phyloP scores from a whole-genome alignment of 2,888 invertebrate genomes.

The Meghimatium bilineatum region DNA sequence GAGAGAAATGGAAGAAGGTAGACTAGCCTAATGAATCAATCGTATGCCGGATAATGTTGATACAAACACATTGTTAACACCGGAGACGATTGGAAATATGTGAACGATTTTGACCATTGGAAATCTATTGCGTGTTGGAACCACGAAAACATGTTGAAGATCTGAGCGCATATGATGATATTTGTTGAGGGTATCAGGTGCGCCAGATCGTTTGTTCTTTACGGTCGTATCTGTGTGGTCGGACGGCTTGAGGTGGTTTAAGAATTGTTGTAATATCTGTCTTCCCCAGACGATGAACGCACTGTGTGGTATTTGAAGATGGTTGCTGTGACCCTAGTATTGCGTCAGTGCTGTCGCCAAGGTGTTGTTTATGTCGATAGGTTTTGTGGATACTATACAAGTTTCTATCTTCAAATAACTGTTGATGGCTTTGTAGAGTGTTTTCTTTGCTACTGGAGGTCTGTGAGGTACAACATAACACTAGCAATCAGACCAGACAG shows the following conservation, averaged over 20 bases:
- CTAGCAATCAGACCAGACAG: too few species aligned
- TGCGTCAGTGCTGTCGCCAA: conserved; percentile 13
- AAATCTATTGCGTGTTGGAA: too few species aligned
- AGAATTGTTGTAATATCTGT: conserved; percentile 19
- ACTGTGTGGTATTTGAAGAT: conserved; percentile 12
- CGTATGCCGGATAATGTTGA: too few species aligned
- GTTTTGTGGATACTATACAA: not conserved
- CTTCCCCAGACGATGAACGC: not conserved
- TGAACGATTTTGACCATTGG: too few species aligned
- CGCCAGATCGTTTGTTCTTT: conserved; percentile 15
- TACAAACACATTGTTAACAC: too few species aligned
- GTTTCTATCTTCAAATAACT: not conserved
- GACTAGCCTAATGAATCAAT: too few species aligned
- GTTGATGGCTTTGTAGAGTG: too few species aligned
- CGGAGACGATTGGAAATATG: too few species aligned
- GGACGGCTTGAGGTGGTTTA: conserved; percentile 5
- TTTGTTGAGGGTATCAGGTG: conserved; percentile 9
- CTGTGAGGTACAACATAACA: too few species aligned
- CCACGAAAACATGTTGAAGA: not conserved
- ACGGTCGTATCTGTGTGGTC: not conserved
- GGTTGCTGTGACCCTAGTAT: not conserved
- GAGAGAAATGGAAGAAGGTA: too few species aligned
- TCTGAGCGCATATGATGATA: conserved; percentile 10
- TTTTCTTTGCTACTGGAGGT: too few species aligned
- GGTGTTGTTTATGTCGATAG: not conserved